phyloP scores from a whole-genome alignment of 2,113 vertebrate species.

The Pterophyllum scalare region DNA sequence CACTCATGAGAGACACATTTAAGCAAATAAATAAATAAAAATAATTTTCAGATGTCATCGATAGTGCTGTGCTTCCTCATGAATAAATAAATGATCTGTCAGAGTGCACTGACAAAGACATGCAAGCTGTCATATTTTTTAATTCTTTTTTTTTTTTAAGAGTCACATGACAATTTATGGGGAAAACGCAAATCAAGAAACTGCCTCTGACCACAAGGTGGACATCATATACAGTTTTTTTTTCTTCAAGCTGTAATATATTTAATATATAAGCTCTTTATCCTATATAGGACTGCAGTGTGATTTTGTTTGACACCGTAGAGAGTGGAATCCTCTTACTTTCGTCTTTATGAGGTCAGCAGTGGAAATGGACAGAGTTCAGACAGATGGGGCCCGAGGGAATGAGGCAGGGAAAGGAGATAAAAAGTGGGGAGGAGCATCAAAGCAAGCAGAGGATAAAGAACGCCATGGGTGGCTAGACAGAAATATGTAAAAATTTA shows the following conservation, averaged over 20 bases:
- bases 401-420: conserved; percentile 55
- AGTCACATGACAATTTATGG: conserved; percentile 22
- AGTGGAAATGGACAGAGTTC: conserved; percentile 72
- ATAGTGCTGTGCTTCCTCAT: conserved; percentile 32
- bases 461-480: conserved; percentile 14
- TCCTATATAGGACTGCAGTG: conserved; percentile 62
- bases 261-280: conserved; percentile 79
- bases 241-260: conserved; percentile 56
- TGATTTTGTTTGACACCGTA: conserved; percentile 72
- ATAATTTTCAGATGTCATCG: not conserved
- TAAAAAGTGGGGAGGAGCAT: conserved; percentile 43
- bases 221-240: conserved; percentile 46
- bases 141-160: not conserved
- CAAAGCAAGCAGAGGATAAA: conserved; percentile 32
- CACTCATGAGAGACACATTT: conserved; percentile 37
- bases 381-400: conserved; percentile 69
- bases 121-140: conserved; percentile 21
- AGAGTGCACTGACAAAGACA: conserved; percentile 46
- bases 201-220: conserved; percentile 46
- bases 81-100: conserved; percentile 55
- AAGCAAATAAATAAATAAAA: not conserved
- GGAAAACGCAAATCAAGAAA: conserved; percentile 59
- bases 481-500: conserved; percentile 50
- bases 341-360: conserved; percentile 75
- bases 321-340: conserved; percentile 79